Evolutionary conservation across 2,797 vertebrate genomes (phyloP).

Genomic region (Anisognathus igniventris): DNA sequence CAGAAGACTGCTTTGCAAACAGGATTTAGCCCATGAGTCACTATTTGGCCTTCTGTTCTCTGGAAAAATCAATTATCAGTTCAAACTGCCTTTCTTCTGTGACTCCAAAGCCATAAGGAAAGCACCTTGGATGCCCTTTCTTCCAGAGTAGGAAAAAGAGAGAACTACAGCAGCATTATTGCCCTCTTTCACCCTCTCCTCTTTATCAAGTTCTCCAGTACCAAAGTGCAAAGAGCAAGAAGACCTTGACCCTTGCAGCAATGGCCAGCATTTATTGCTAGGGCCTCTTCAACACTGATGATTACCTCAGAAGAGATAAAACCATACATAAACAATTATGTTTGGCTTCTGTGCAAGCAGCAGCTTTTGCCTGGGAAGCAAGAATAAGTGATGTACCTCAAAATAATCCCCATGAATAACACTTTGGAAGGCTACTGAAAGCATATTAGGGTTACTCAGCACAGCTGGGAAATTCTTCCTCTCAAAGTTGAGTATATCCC

Average conservation of each 20-base stretch:
- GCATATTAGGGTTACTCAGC: background rate
- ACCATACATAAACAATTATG: background rate
- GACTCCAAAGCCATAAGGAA: background rate
- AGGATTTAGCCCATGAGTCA: slow-evolving; percentile 19
- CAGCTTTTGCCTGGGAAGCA: background rate
- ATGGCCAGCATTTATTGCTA: background rate
- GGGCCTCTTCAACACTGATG: background rate
- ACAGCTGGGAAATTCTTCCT: background rate
- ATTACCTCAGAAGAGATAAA: background rate
- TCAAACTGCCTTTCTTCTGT: background rate
- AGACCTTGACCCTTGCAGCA: background rate
- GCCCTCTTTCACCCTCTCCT: background rate
- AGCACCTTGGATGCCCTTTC: background rate
- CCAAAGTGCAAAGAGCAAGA: background rate
- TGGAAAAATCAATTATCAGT: background rate
- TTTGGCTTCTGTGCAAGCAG: background rate
- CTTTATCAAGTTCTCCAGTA: background rate
- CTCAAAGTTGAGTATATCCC: background rate
- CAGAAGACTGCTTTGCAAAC: background rate
- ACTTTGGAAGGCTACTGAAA: background rate
- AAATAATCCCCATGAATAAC: background rate
- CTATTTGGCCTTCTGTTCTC: background rate
- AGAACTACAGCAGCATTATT: background rate
- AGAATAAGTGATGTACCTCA: background rate
- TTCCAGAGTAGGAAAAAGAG: background rate